Percentiles rank a stretch among this genome's conserved stretches.
phyloP scores from a whole-genome alignment of 2,888 invertebrate genomes.

The Nasonia oneida region DNA sequence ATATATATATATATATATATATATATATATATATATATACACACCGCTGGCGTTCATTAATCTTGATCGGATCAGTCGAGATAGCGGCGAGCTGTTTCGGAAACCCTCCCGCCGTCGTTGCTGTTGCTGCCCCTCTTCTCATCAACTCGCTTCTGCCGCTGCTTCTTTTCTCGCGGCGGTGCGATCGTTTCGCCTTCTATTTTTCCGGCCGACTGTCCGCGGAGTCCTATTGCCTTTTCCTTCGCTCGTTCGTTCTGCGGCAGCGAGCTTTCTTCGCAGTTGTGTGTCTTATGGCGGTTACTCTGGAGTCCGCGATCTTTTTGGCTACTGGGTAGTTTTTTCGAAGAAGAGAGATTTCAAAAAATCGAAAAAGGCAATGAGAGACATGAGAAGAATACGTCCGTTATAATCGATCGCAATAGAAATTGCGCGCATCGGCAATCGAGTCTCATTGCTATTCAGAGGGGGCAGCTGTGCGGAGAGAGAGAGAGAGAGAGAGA shows the following conservation, averaged over 20 bases:
- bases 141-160: conserved; percentile 59
- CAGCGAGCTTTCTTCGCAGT: neutral
- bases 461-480: conserved; percentile 65
- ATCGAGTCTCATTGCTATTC: conserved; percentile 77
- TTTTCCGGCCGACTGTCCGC: conserved; percentile 36
- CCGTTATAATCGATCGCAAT: conserved; percentile 49
- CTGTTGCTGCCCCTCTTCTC: conserved; percentile 59
- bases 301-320: neutral
- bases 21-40: too few species aligned
- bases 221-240: conserved; percentile 9
- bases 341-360: neutral
- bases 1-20: too few species aligned
- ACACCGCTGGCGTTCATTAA: conserved; percentile 81
- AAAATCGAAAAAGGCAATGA: neutral
- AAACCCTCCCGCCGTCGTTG: conserved; percentile 71
- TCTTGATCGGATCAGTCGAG: conserved; percentile 78
- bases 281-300: neutral
- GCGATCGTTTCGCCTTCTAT: conserved; percentile 28
- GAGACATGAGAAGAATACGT: neutral
- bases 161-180: neutral
- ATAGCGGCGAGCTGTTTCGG: conserved; percentile 77
- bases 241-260: neutral
- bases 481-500: conserved; percentile 56
- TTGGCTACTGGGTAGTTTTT: neutral
- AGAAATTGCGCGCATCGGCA: conserved; percentile 65